Evolutionary conservation across 1,140 invertebrate genomes (phyloP).

Genomic region (Drosophila nasuta): DNA sequence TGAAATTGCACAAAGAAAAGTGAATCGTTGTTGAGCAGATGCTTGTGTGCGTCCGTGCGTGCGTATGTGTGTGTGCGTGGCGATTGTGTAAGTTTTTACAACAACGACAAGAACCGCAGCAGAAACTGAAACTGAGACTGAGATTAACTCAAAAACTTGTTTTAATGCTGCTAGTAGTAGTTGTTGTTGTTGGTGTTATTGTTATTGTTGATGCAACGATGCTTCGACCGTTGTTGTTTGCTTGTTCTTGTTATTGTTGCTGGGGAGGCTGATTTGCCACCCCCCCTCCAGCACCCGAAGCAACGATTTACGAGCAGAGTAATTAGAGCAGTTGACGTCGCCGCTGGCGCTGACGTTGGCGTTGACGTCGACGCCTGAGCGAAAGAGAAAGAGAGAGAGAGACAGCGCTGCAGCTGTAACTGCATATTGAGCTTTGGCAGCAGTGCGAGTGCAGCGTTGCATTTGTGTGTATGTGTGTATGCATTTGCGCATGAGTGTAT

Average conservation of each 20-base stretch:
- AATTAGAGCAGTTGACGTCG: conserved; percentile 70
- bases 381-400: conserved; percentile 1
- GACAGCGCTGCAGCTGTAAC: conserved; percentile 45
- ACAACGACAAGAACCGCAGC: conserved; percentile 2
- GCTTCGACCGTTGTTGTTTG: conserved; percentile 17
- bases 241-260: conserved; percentile 24
- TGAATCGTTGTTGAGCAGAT: conserved; percentile 68
- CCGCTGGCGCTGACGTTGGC: conserved; percentile 20
- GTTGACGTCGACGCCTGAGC: conserved; percentile 23
- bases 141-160: conserved; percentile 68
- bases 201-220: conserved; percentile 46
- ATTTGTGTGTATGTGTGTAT: conserved; percentile 40
- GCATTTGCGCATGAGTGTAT: background rate
- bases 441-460: conserved; percentile 54
- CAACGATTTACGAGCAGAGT: conserved; percentile 48
- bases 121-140: conserved; percentile 46
- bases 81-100: conserved; percentile 78
- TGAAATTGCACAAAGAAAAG: conserved; percentile 82
- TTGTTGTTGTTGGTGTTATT: conserved; percentile 14
- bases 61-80: conserved; percentile 39
- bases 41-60: conserved; percentile 38
- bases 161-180: conserved; percentile 41
- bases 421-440: conserved; percentile 55
- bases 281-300: conserved; percentile 58
- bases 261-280: conserved; percentile 18